phyloP scores from a whole-genome alignment of 2,797 vertebrate species.

The Cirrhinus molitorella region DNA sequence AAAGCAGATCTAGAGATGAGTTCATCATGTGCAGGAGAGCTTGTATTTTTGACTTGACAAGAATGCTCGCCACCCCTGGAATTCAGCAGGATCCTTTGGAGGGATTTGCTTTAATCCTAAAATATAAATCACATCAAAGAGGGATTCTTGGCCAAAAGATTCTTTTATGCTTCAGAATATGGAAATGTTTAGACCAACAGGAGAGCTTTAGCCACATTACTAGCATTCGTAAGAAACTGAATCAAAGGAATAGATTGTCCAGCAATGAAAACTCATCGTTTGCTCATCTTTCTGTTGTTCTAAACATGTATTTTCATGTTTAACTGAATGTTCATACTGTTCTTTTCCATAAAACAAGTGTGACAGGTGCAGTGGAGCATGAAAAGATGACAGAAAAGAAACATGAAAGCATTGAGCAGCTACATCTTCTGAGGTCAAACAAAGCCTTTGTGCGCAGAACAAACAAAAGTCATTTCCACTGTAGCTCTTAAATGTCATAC shows the following conservation, averaged over 20 bases:
- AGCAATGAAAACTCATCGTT: not conserved
- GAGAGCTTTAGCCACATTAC: conserved; percentile 1
- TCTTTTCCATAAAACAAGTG: not conserved
- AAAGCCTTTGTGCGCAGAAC: not conserved
- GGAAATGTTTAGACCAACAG: conserved; percentile 66
- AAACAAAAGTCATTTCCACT: not conserved
- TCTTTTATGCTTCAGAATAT: conserved; percentile 67
- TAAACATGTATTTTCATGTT: not conserved
- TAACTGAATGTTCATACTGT: not conserved
- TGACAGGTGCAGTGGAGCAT: not conserved
- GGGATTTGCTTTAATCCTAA: conserved; percentile 77
- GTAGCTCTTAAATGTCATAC: not conserved
- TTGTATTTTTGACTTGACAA: conserved; percentile 70
- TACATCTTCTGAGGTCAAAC: not conserved
- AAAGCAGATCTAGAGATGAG: conserved; percentile 62
- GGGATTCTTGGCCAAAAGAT: conserved; percentile 68
- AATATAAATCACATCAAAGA: conserved; percentile 76
- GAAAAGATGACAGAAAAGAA: not conserved
- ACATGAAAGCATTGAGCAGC: not conserved
- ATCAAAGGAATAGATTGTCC: not conserved
- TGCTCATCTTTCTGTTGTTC: not conserved
- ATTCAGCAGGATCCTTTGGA: conserved; percentile 72
- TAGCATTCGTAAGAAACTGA: conserved; percentile 10
- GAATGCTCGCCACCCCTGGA: conserved; percentile 74
- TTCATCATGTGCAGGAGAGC: conserved; percentile 72